A percentile compares a stretch with the other conserved stretches of the same genome.
These are phyloP conservation scores for Leptatherina wallacei DNA, from an alignment of 2,797 vertebrate species.

Conservation along the genomic window DNA sequence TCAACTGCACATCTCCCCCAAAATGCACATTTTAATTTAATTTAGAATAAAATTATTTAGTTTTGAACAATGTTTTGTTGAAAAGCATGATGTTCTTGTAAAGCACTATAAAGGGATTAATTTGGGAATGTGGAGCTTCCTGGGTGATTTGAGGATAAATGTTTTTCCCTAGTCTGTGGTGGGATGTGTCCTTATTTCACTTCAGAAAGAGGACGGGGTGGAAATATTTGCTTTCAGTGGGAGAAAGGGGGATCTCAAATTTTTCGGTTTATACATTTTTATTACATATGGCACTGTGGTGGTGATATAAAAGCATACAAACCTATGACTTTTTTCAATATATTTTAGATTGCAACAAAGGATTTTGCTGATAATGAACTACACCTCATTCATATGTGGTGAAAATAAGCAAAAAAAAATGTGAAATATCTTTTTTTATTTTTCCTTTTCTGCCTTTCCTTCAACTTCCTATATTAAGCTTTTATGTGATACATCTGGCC, in stretches of 20 bases:
- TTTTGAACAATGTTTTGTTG: neutral
- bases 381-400: neutral
- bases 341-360: neutral
- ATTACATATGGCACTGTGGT: neutral
- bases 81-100: neutral
- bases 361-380: neutral
- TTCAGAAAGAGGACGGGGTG: neutral
- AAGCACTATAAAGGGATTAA: neutral
- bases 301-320: neutral
- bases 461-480: neutral
- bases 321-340: neutral
- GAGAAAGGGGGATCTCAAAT: neutral
- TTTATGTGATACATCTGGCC: conserved; percentile 1
- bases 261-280: neutral
- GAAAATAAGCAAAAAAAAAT: neutral
- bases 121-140: conserved; percentile 1
- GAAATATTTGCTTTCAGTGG: neutral
- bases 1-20: neutral
- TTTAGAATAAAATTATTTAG: neutral
- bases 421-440: too few relatives aligned
- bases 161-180: neutral
- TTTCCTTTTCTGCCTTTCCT: neutral
- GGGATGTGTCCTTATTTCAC: neutral
- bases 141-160: neutral
- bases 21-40: neutral